Evolutionary conservation across 2,888 invertebrate species (phyloP), one percentile per base, ranked within the genome.

Genomic region (Andrena bicolor): DNA sequence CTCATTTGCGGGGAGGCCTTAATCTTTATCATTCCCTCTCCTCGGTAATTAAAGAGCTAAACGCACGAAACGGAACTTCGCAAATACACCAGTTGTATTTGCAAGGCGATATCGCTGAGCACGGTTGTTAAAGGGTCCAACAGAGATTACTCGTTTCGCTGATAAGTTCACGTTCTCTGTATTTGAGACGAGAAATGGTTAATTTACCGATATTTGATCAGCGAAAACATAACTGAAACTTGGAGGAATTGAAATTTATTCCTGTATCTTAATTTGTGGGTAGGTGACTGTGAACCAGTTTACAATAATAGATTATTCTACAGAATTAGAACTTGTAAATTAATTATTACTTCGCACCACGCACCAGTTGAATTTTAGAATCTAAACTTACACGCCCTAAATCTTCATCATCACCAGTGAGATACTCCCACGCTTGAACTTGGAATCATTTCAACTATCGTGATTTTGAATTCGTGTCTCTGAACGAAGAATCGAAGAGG

Each of bases 11-110:
- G 41, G 2, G 10, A 28, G 28, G 13, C 20, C 60, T 28, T 28
- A 70, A 48, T 70, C 70, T 60, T 60, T 28, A 13, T 26, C 69
- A 48, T 16, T 35, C 41, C 10, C 76, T 30, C 30, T 32, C 20
- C 41, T 28, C 28, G 13, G 1, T 28, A 26, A 48, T 68, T 68
- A 61, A 26, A 20, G 35, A 61, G 32, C 56, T 20, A 30, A 10
- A 32, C 28, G 2, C 8, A 28, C 35, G n/a, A 13, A 16, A 10
- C 41, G 1, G 8, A 20, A 35, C 16, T 16, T 16, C 35, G 4
- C 6, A 8, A 32, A 41, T 10, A 16, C 2, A 23, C 4, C 4
- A 32, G 13, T 56, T 16, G 6, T n/a, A 2, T 8, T 49, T 49
- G 51, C 32, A n/a, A 60, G 28, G n/a, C 28, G n/a, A 30, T 49